phyloP scores from a whole-genome alignment of 2,888 invertebrate species.

The Gordius sp. region DNA sequence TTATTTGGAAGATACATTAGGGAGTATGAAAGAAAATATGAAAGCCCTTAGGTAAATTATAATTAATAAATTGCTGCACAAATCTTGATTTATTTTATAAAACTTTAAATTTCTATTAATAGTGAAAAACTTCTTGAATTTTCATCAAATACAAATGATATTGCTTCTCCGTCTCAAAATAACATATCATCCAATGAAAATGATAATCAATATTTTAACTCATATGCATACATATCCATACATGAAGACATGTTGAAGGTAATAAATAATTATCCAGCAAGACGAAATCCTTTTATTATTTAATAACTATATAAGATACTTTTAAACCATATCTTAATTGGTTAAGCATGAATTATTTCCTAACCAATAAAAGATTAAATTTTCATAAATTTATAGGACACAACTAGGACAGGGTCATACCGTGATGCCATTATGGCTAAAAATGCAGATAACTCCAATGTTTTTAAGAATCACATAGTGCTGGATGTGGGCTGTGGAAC shows the following conservation, averaged over 20 bases:
- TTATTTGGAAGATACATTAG: neutral
- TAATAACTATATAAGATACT: too few species aligned
- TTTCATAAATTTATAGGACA: conserved; percentile 3
- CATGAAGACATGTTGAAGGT: conserved; percentile 14
- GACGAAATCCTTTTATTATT: too few species aligned
- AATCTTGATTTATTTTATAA: neutral
- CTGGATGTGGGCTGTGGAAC: conserved; percentile 96
- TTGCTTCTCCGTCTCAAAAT: too few species aligned
- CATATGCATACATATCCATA: neutral
- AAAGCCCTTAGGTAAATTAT: neutral
- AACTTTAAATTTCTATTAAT: neutral
- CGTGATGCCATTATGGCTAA: neutral
- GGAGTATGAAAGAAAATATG: neutral
- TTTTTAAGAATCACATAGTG: conserved; percentile 64
- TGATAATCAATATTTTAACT: conserved; percentile 9
- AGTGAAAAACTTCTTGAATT: neutral
- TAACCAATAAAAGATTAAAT: neutral
- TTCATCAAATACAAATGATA: neutral
- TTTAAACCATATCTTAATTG: neutral
- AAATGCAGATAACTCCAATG: conserved; percentile 57
- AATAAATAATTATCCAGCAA: too few species aligned
- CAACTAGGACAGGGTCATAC: neutral
- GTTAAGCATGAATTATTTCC: neutral
- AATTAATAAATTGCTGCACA: neutral
- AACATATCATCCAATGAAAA: too few species aligned